phyloP scores from a whole-genome alignment of 1,140 invertebrate genomes.

The Hirudo medicinalis region DNA sequence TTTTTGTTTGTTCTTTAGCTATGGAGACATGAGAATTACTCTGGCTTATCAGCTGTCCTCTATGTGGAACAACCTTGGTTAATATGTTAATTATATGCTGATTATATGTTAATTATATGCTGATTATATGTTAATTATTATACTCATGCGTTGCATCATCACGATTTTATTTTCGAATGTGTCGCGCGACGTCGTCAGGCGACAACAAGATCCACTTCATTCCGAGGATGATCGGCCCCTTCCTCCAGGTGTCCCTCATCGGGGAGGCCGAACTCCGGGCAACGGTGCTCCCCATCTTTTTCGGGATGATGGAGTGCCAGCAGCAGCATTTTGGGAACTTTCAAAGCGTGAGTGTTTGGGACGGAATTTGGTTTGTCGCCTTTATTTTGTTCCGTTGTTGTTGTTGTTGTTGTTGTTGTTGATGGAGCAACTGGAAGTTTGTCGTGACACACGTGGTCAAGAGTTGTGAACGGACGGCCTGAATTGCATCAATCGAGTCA shows the following conservation, averaged over 20 bases:
- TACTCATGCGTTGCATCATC: too few species aligned
- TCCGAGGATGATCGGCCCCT: constrained; percentile 34
- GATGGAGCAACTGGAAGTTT: too few species aligned
- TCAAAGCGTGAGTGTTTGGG: constrained; percentile 46
- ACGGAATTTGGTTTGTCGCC: too few species aligned
- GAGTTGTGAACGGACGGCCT: too few species aligned
- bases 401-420: too few species aligned
- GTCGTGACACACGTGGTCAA: too few species aligned
- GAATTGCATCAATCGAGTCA: too few species aligned
- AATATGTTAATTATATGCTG: constrained; percentile 1
- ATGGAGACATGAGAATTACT: constrained; percentile 37
- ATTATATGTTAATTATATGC: constrained; percentile 8
- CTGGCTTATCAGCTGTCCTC: constrained; percentile 34
- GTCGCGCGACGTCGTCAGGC: constrained; percentile 45
- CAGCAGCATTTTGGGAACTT: constrained; percentile 67
- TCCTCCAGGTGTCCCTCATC: constrained; percentile 37
- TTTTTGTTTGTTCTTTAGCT: constrained; percentile 23
- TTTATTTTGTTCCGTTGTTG: too few species aligned
- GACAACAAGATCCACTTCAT: constrained; percentile 40
- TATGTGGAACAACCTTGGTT: constrained; percentile 36
- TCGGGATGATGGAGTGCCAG: constrained; percentile 37
- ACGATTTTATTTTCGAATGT: constrained; percentile 1
- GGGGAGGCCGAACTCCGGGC: constrained; percentile 33
- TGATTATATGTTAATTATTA: not conserved
- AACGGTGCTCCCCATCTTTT: constrained; percentile 36